Evolutionary conservation across 2,113 vertebrate species (phyloP).

Genomic region (Nothocercus julius): DNA sequence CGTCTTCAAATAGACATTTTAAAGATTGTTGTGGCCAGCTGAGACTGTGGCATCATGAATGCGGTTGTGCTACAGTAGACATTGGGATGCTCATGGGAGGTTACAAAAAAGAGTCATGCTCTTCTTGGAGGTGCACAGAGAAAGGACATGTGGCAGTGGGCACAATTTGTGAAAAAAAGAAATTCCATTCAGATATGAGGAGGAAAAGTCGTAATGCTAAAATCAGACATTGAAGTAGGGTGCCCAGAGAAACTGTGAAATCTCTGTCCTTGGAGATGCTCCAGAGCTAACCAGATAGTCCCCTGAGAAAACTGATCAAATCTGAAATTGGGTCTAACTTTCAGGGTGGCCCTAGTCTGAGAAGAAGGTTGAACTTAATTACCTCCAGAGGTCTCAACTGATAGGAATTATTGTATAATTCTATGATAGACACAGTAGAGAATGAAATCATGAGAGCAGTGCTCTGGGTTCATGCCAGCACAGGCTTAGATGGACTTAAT

Average conservation of each 20-base stretch:
- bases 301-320: not conserved
- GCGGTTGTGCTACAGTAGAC: not conserved
- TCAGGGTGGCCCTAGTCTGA: not conserved
- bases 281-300: not conserved
- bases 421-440: not conserved
- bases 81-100: not conserved
- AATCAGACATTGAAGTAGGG: not conserved
- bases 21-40: not conserved
- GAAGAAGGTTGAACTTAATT: not conserved
- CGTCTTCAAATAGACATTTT: not conserved
- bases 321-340: not conserved
- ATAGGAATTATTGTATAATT: not conserved
- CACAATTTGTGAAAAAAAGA: not conserved
- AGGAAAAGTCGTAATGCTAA: not conserved
- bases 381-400: not conserved
- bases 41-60: not conserved
- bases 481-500: not conserved
- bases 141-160: not conserved
- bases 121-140: not conserved
- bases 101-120: not conserved
- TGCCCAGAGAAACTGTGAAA: not conserved
- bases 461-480: not conserved
- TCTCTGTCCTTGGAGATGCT: not conserved
- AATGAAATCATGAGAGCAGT: too few relatives aligned
- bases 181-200: not conserved